Evolutionary conservation across 2,797 vertebrate genomes (phyloP).

Genomic region (Peromyscus eremicus): DNA sequence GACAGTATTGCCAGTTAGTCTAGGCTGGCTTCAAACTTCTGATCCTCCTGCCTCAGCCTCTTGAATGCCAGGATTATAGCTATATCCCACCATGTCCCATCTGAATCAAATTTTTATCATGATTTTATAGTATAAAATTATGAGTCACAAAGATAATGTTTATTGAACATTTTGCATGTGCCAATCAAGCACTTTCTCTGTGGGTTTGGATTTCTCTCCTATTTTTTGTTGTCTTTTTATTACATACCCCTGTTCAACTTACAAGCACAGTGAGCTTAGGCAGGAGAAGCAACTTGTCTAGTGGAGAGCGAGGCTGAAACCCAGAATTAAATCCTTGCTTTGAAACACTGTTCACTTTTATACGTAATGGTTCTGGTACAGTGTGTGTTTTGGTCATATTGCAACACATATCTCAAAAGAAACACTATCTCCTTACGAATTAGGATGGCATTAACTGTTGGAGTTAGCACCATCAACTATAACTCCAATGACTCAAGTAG

Average conservation of each 20-base stretch:
- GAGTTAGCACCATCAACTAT: not conserved
- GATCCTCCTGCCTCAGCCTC: not conserved
- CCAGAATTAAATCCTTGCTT: not conserved
- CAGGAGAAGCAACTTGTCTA: not conserved
- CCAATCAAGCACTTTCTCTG: not conserved
- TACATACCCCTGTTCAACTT: not conserved
- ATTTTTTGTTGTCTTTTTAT: not conserved
- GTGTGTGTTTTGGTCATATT: not conserved
- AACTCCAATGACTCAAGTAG: not conserved
- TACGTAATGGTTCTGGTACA: not conserved
- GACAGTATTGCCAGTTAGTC: not conserved
- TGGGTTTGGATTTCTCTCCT: not conserved
- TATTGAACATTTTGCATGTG: not conserved
- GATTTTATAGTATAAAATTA: slow-evolving; percentile 13
- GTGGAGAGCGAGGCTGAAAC: fast-evolving
- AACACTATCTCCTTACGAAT: not conserved
- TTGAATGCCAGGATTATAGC: not conserved
- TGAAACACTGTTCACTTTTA: not conserved
- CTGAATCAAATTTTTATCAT: slow-evolving; percentile 22
- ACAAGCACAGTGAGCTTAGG: not conserved
- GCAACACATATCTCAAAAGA: not conserved
- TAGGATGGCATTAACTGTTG: not conserved
- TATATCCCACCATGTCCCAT: not conserved
- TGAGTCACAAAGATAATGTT: not conserved
- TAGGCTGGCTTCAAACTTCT: not conserved